Evolutionary conservation across 2,888 invertebrate species (phyloP), one percentile per base, ranked within the genome.

Genomic region (Ectemnius continuus): DNA sequence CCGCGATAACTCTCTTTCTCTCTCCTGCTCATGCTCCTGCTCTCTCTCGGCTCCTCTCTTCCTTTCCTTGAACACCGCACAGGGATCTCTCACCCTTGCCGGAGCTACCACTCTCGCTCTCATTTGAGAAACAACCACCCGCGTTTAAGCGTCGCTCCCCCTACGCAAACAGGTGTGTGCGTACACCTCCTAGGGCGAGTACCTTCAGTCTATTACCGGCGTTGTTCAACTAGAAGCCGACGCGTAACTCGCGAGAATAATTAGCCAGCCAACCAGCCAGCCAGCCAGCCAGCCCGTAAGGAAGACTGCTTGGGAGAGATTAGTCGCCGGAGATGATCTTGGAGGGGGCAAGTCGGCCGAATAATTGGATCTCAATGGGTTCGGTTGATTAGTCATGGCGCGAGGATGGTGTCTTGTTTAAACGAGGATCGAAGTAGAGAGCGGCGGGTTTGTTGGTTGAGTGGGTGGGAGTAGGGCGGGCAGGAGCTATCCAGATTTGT

Each of bases 401-500:
- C 6, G 0, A 36, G 36, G 36, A 36, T 36, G 6, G 36, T 36
- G 8, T 36, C 36, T 36, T 36, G 36, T 36, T 36, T 46, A 46
- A 58, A 23, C 47, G 52, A 56, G 23, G 16, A 28, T 16, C 8
- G 18, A 52, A 28, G 13, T 18, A 60, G 13, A 18, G 67, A 47
- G 56, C 52, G 63, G 67, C 56, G 59, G 36, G 60, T n/a, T 67
- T 64, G 45, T 16, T 20, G 65, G 14, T 67, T 57, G 11, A 16
- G 62, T 2, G 5, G 20, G 58, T 47, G n/a, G 59, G 23, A 26
- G n/a, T n/a, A 57, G 36, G 46, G 28, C 56, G 65, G 26, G 18
- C 5, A 28, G 28, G 57, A 57, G 20, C 64, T n/a, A 69, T 67
- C 5, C 72, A 76, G 81, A 75, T 77, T 79, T 77, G 73, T 82